These are phyloP conservation scores for Antheraea mylitta DNA, from an alignment of 1,140 invertebrate species.

Conservation along the genomic window DNA sequence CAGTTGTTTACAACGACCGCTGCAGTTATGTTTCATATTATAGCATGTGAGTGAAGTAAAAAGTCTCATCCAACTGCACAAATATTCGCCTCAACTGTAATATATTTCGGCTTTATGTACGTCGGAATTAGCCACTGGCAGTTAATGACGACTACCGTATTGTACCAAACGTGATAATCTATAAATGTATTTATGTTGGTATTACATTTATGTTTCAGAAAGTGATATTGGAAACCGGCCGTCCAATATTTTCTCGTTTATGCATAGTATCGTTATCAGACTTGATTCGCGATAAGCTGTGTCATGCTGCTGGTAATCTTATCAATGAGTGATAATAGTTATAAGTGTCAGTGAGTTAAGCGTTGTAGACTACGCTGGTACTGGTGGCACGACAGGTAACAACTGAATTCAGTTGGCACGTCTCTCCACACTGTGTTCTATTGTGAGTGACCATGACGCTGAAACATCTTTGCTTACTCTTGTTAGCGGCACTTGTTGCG, in stretches of 20 bases:
- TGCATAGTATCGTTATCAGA: slow-evolving; percentile 60
- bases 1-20: neutral
- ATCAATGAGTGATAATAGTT: slow-evolving; percentile 75
- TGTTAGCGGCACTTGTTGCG: slow-evolving; percentile 44
- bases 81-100: neutral
- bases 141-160: slow-evolving; percentile 18
- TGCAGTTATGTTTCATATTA: neutral
- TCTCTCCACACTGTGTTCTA: slow-evolving; percentile 30
- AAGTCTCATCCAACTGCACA: neutral
- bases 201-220: slow-evolving; percentile 20
- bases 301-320: slow-evolving; percentile 70
- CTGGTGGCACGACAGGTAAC: slow-evolving; percentile 53
- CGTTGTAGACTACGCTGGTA: slow-evolving; percentile 50
- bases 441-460: slow-evolving; percentile 50
- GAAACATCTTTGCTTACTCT: slow-evolving; percentile 43
- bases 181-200: slow-evolving; percentile 20
- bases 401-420: slow-evolving; percentile 42
- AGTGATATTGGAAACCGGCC: slow-evolving; percentile 41
- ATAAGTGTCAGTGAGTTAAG: slow-evolving; percentile 76
- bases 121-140: slow-evolving; percentile 21
- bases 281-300: slow-evolving; percentile 72
- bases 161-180: slow-evolving; percentile 17
- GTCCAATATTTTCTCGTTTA: slow-evolving; percentile 57
- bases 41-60: neutral
- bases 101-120: slow-evolving; percentile 19